These are phyloP conservation scores for Vulpes lagopus DNA, from an alignment of 2,113 vertebrate species.

Conservation along the genomic window DNA sequence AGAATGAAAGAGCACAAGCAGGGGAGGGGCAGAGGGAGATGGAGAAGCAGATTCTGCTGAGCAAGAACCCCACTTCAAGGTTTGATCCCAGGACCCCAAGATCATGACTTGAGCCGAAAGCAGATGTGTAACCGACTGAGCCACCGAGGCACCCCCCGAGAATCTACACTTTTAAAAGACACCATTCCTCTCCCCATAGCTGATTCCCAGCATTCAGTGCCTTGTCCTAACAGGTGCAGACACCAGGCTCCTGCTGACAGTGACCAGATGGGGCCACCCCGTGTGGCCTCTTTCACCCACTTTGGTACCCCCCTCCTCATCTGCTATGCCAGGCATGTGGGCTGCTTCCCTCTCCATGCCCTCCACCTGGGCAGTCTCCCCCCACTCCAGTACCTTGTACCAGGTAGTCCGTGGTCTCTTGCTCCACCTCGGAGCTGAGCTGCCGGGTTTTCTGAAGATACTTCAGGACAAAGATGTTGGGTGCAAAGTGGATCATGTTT, in stretches of 20 bases:
- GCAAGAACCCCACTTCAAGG: background rate
- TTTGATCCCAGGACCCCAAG: background rate
- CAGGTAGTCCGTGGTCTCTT: slow-evolving; percentile 94
- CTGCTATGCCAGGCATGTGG: fast-evolving
- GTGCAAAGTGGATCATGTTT: slow-evolving; percentile 98
- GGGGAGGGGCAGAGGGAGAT: background rate
- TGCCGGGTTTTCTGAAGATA: slow-evolving; percentile 96
- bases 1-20: background rate
- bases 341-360: background rate
- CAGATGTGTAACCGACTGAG: too few species aligned
- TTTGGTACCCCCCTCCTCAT: background rate
- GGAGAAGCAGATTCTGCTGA: background rate
- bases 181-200: background rate
- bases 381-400: slow-evolving; percentile 87
- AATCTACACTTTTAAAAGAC: background rate
- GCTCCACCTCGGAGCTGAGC: slow-evolving; percentile 92
- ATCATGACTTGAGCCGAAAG: background rate
- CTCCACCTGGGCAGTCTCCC: background rate
- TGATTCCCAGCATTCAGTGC: background rate
- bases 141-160: background rate
- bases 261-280: background rate
- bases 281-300: background rate
- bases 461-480: slow-evolving; percentile 96
- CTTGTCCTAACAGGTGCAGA: background rate
- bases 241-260: background rate